Evolutionary conservation across 2,888 invertebrate genomes (phyloP).

Genomic region (Rhaphigaster nebulosa): DNA sequence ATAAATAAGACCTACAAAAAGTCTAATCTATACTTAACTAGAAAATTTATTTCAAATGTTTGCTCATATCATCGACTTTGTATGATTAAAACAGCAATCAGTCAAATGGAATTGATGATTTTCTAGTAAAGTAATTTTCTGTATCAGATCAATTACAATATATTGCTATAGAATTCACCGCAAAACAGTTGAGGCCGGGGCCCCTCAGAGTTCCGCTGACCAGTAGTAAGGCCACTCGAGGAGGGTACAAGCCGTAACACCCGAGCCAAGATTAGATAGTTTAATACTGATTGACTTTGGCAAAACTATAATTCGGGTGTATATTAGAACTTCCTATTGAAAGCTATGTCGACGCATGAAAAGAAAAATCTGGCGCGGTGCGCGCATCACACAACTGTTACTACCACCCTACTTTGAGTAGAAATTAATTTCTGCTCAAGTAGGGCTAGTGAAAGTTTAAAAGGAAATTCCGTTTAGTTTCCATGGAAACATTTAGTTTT

Average conservation of each 20-base stretch:
- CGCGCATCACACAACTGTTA: too few relatives aligned
- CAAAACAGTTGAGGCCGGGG: background rate
- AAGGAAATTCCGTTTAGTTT: too few relatives aligned
- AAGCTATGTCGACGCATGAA: background rate
- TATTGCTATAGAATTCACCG: background rate
- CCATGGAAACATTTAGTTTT: too few relatives aligned
- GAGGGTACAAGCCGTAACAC: background rate
- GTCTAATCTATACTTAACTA: too few relatives aligned
- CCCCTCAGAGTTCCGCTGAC: background rate
- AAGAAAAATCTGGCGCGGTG: too few relatives aligned
- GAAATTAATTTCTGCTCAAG: too few relatives aligned
- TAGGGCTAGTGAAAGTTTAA: too few relatives aligned
- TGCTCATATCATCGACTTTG: too few relatives aligned
- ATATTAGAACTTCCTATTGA: background rate
- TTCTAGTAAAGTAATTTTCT: background rate
- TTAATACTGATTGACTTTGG: background rate
- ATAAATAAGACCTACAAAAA: too few relatives aligned
- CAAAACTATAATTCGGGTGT: background rate
- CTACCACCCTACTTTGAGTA: too few relatives aligned
- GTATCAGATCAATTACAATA: background rate
- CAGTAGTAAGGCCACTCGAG: background rate
- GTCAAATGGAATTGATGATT: background rate
- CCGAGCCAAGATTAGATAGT: background rate
- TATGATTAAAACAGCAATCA: too few relatives aligned
- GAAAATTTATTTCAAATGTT: too few relatives aligned